Base-by-base conservation (phyloP, 2,888 invertebrate genomes). In the Hirtodrosophila confusa region DNA sequence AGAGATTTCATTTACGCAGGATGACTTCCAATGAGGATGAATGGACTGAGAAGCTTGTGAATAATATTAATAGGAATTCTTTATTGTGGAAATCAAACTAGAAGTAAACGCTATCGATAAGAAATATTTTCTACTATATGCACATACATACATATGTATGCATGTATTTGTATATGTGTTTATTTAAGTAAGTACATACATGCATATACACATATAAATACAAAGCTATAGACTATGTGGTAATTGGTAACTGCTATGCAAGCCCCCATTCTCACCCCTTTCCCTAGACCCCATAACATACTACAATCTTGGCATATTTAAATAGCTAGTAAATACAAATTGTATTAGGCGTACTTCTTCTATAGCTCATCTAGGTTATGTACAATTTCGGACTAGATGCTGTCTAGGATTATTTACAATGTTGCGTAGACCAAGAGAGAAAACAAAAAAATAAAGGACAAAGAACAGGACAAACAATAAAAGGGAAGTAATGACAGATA, bases 381-480 rank as follows among this genome's bases (percentile, higher is more conserved):
- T 80, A 80, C 74, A 80, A 80, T 61, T 75, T 73, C 73, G 72
- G 88, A 89, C 89, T 89, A 89, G 88, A 88, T 85, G 87, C 73
- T 68, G 66, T 70, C 69, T 47, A 75, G 67, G 67, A 70, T 69
- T 83, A 74, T 80, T 73, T 88, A 80, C 75, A 80, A 55, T 76
- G 58, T 51, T 55, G 55, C 55, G 37, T 66, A 64, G 61, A 75
- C 49, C 66, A 65, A 60, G 10, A 17, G 10, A 35, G 10, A 57
- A 39, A 45, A 17, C 9, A 7, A 9, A 12, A 35, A 8, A 12
- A n/a, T n/a, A 39, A 24, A 4, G 17, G 43, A 33, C n/a, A 40
- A 41, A 40, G 23, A 10, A 29, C 11, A 50, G 23, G 9, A 29
- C 11, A 50, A 27, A 5, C 23, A 8, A 41, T 35, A 41, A 51